phyloP scores from a whole-genome alignment of 2,888 invertebrate genomes.

The Apotomis capreana region DNA sequence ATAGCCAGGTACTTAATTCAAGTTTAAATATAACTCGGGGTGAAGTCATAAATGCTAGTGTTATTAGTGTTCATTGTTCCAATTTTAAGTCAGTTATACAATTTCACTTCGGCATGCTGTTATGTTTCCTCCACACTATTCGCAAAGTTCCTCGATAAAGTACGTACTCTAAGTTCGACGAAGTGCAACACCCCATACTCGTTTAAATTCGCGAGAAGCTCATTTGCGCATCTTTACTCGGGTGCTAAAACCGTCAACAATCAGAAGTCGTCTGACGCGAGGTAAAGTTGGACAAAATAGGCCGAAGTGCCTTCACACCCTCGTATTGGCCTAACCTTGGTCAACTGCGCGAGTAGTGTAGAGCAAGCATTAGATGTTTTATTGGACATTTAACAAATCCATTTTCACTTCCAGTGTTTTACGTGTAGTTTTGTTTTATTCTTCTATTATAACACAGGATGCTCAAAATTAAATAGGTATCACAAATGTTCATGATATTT shows the following conservation, averaged over 20 bases:
- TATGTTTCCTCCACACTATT: no score
- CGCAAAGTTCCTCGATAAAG: no score
- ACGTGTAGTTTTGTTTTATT: neutral
- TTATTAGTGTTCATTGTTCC: slow-evolving; percentile 7
- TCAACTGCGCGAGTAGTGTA: no score
- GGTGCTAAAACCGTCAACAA: no score
- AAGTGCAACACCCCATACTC: no score
- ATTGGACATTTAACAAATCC: slow-evolving; percentile 2
- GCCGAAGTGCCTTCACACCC: no score
- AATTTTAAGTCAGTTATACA: neutral
- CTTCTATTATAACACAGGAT: neutral
- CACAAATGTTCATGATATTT: neutral
- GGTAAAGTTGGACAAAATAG: no score
- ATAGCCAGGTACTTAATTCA: slow-evolving; percentile 83
- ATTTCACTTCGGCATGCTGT: slow-evolving; percentile 24
- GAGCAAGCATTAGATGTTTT: slow-evolving; percentile 9
- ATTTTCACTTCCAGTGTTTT: slow-evolving; percentile 4
- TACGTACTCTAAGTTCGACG: no score
- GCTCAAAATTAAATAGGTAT: neutral
- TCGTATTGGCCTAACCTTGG: no score
- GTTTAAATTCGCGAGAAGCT: no score
- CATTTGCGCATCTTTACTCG: no score
- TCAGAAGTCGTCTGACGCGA: no score
- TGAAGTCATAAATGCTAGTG: neutral
- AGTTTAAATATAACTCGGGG: slow-evolving; percentile 15